A percentile compares a stretch with the other conserved stretches of the same genome.
Conservation (phyloP, 2,888 invertebrate genomes). For the Apeira syringaria region DNA sequence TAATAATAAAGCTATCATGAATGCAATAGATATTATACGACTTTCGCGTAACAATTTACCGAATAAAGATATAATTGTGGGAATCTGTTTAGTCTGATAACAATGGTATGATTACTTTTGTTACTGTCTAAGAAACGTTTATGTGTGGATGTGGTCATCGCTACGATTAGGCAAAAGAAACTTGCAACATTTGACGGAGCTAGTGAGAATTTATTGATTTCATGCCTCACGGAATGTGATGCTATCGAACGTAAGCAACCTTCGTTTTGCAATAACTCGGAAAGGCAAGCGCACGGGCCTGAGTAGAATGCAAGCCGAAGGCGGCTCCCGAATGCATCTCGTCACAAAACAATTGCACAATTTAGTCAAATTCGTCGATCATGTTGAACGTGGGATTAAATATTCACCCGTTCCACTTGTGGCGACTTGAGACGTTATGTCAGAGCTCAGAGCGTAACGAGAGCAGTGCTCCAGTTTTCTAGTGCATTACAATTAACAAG, state of each 20-base stretch:
- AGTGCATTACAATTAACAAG: constrained; percentile 50
- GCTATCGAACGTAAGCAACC: constrained; percentile 32
- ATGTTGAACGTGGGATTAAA: constrained; percentile 77
- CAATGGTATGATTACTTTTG: constrained; percentile 51
- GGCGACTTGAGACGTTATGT: constrained; percentile 47
- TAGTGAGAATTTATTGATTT: constrained; percentile 16
- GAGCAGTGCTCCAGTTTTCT: constrained; percentile 54
- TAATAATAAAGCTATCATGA: constrained; percentile 6
- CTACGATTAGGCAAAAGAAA: constrained; percentile 6
- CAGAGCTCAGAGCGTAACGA: constrained; percentile 49
- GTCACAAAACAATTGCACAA: constrained; percentile 45
- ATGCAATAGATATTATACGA: constrained; percentile 33
- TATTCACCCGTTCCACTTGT: constrained; percentile 57
- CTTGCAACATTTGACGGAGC: constrained; percentile 3
- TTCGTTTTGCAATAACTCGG: constrained; percentile 38
- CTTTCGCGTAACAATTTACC: constrained; percentile 49
- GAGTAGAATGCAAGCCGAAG: constrained; percentile 40
- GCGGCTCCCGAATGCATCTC: constrained; percentile 37
- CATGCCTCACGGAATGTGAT: constrained; percentile 17
- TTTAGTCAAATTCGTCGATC: constrained; percentile 51
- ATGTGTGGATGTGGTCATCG: constrained; percentile 37
- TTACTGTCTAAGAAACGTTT: constrained; percentile 23
- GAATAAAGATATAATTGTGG: constrained; percentile 51
- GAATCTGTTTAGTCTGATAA: constrained; percentile 47
- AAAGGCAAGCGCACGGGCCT: constrained; percentile 35